Percentiles rank a stretch among this genome's conserved stretches.
These are phyloP conservation scores for Apis florea DNA, from an alignment of 1,140 invertebrate species.

Conservation along the genomic window DNA sequence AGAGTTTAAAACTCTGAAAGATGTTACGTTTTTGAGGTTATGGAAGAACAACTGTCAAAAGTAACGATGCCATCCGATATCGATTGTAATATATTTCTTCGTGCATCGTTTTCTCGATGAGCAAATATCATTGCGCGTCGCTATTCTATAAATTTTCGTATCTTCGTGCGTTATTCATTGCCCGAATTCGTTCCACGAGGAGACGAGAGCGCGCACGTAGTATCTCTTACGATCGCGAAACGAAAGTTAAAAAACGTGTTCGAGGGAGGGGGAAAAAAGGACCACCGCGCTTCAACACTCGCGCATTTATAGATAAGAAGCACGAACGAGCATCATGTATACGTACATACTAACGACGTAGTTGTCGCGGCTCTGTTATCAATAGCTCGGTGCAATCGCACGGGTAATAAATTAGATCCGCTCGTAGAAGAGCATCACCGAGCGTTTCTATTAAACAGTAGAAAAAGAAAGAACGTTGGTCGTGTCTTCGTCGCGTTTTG, in stretches of 20 bases:
- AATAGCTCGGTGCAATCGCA: conserved; percentile 30
- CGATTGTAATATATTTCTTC: neutral
- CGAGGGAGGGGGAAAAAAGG: no score
- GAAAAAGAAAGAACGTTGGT: conserved; percentile 1
- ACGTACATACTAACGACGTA: neutral
- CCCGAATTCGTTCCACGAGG: neutral
- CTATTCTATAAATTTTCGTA: no score
- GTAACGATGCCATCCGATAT: conserved; percentile 18
- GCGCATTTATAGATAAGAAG: neutral
- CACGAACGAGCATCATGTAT: conserved; percentile 19
- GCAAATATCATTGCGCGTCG: no score
- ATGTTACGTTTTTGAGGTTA: neutral
- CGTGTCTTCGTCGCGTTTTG: neutral
- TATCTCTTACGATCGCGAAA: no score
- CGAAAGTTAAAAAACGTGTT: neutral
- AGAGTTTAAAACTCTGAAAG: neutral
- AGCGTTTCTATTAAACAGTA: conserved; percentile 10
- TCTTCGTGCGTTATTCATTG: no score
- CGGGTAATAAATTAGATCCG: conserved; percentile 31
- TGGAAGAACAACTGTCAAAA: neutral
- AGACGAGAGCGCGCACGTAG: neutral
- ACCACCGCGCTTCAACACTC: neutral
- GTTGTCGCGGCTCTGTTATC: conserved; percentile 31
- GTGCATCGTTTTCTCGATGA: neutral
- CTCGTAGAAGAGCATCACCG: neutral